Percentiles rank a stretch among this genome's conserved stretches.
Conservation (phyloP, 2,888 invertebrate genomes). For the Pediacus dermestoides region DNA sequence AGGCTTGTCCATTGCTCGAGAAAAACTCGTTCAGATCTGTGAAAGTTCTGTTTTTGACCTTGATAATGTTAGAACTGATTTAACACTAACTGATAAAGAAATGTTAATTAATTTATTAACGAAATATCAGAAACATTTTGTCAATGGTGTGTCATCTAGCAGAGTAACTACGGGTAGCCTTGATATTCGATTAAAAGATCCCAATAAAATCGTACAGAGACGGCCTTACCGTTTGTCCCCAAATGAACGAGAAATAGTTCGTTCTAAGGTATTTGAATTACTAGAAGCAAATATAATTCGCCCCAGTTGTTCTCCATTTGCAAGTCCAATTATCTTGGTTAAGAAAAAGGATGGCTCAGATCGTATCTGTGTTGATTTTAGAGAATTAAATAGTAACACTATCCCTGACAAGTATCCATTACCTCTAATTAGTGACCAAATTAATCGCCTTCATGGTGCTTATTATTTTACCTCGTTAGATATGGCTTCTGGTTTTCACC, state of each 20-base stretch:
- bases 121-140: no score
- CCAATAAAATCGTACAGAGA: neutral
- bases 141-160: no score
- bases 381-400: constrained; percentile 16
- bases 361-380: constrained; percentile 22
- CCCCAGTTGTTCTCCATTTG: constrained; percentile 19
- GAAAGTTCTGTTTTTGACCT: no score
- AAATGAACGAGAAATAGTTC: constrained; percentile 15
- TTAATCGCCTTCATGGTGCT: constrained; percentile 21
- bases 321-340: constrained; percentile 20
- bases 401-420: constrained; percentile 18
- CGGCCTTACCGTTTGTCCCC: constrained; percentile 18
- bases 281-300: constrained; percentile 18
- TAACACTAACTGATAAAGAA: no score
- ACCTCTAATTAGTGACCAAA: constrained; percentile 21
- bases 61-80: no score
- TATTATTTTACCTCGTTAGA: constrained; percentile 31
- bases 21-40: no score
- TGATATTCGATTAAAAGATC: no score
- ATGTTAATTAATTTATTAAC: no score
- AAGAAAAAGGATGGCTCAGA: constrained; percentile 18
- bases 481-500: constrained; percentile 31
- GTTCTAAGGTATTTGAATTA: constrained; percentile 19
- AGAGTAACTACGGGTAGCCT: no score
- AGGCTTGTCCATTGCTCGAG: no score